Evolutionary conservation across 2,888 invertebrate genomes (phyloP), one percentile per base, ranked within the genome.

Genomic region (Camptogramma bilineatum): DNA sequence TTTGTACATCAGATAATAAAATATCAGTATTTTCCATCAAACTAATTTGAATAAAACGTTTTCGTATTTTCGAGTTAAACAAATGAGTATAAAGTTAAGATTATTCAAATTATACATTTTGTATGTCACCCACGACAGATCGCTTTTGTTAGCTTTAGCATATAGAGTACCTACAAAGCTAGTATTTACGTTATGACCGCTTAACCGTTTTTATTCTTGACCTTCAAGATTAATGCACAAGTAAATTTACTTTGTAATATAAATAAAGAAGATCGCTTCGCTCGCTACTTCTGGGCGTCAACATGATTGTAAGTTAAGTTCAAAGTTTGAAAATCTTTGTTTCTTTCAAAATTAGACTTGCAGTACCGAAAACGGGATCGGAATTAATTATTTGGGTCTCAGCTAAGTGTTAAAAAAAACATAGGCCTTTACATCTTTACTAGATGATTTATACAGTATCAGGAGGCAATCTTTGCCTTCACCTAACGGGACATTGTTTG

Each of bases 171-270:
- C 1, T 31, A 18, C 9, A 17, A 13, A 8, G 16, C 13, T 31
- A 31, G 31, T 39, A 39, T 39, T 39, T 39, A 39, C 34, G 13
- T 13, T 13, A 13, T 39, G 34, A 39, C 13, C 9, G 50, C 9
- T 34, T 44, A 57, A 28, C 39, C 52, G 44, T 63, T 59, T n/a
- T 59, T 28, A 64, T 47, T 62, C 56, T 59, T 62, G 55, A 42
- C 71, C 71, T 69, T 66, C 62, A 54, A 31, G 54, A 52, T 65
- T 67, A 69, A 67, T 65, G 61, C 50, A 64, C 28, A 47, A 46
- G 67, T 65, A 69, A 69, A 65, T 65, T 59, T 57, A 47, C 16
- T 48, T 17, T 31, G 48, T 53, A 44, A 46, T 13, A 31, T 48
- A 44, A 66, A 52, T 62, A 64, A 28, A 44, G 31, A 52, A 54